Conservation (phyloP, 2,888 invertebrate species). For the Malacosoma neustria region DNA sequence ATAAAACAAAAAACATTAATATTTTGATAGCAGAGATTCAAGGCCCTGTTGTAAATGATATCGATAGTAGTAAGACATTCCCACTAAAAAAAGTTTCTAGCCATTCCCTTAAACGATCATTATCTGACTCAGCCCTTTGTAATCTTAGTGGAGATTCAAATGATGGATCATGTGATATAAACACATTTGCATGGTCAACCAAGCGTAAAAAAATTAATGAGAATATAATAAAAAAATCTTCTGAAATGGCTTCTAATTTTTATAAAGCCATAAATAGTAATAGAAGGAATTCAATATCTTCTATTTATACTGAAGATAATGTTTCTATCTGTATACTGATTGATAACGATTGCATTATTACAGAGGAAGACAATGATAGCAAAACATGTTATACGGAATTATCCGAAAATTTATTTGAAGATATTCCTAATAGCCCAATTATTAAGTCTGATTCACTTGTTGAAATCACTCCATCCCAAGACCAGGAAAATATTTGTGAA, state of each 20-base stretch:
- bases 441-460: background rate
- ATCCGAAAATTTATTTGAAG: slow-evolving; percentile 22
- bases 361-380: slow-evolving; percentile 41
- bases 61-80: no score
- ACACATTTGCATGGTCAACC: slow-evolving; percentile 23
- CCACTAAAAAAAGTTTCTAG: slow-evolving; percentile 1
- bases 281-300: slow-evolving; percentile 56
- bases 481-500: slow-evolving; percentile 16
- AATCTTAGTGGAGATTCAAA: slow-evolving; percentile 15
- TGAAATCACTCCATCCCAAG: background rate
- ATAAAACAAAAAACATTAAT: no score
- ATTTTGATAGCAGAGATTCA: no score
- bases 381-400: slow-evolving; percentile 47
- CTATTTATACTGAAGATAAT: slow-evolving; percentile 49
- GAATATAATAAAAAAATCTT: slow-evolving; percentile 26
- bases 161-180: slow-evolving; percentile 19
- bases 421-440: background rate
- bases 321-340: slow-evolving; percentile 60
- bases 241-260: slow-evolving; percentile 29
- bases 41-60: no score
- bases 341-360: slow-evolving; percentile 51
- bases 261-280: slow-evolving; percentile 42
- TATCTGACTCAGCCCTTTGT: slow-evolving; percentile 54
- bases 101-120: slow-evolving; percentile 43
- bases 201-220: slow-evolving; percentile 38